Percentiles rank a stretch among this genome's conserved stretches.
These are phyloP conservation scores for Zosterops borbonicus DNA, from an alignment of 2,113 vertebrate genomes.

Conservation along the genomic window DNA sequence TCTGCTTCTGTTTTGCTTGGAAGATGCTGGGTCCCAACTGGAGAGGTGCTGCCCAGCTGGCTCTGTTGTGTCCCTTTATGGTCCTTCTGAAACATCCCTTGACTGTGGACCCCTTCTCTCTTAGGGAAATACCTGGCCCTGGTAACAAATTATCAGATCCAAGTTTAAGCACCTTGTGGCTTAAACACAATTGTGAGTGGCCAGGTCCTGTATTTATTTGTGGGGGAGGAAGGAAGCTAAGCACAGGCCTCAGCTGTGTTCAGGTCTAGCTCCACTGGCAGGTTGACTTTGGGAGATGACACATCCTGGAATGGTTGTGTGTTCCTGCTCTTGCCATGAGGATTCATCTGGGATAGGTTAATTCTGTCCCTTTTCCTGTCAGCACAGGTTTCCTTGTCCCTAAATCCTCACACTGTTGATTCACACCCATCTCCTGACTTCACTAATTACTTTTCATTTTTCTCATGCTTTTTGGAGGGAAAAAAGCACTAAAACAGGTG, in stretches of 20 bases:
- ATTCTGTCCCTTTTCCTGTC: neutral
- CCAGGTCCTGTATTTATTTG: neutral
- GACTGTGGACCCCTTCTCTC: accelerated
- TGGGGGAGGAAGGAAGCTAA: neutral
- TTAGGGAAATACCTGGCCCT: neutral
- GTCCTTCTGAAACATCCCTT: too few relatives aligned
- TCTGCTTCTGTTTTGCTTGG: neutral
- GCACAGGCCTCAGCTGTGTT: neutral
- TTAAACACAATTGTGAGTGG: neutral
- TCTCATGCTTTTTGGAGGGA: neutral
- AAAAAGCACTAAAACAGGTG: neutral
- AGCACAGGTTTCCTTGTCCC: neutral
- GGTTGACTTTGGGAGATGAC: neutral
- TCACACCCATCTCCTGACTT: neutral
- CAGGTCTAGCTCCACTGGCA: neutral
- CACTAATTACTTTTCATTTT: neutral
- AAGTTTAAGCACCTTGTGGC: neutral
- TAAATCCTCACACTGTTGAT: neutral
- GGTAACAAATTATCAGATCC: neutral
- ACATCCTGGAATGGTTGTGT: too few relatives aligned
- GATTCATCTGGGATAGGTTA: neutral
- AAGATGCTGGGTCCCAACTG: neutral
- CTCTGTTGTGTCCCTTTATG: neutral
- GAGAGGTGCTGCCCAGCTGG: neutral
- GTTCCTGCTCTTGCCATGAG: neutral